Conservation (phyloP, 2,888 invertebrate genomes). For the Himalopsyche tibetana region DNA sequence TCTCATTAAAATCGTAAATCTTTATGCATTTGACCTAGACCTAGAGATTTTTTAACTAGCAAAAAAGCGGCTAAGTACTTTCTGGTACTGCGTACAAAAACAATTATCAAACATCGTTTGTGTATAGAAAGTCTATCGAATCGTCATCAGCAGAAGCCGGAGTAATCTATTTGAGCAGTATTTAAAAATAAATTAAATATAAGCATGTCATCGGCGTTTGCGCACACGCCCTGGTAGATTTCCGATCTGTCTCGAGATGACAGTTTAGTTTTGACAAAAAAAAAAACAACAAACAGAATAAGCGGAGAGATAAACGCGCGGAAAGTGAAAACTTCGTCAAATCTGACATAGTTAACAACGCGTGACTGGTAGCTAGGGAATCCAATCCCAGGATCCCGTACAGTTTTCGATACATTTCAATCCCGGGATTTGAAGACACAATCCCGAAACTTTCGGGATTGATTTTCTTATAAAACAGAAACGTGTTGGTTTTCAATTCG, state of each 20-base stretch:
- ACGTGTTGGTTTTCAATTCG: too few species aligned
- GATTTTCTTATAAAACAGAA: too few species aligned
- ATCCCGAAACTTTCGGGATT: too few species aligned
- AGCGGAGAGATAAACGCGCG: neutral
- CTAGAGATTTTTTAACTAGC: constrained; percentile 12
- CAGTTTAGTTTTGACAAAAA: constrained; percentile 24
- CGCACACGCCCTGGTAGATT: constrained; percentile 1
- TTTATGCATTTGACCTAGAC: constrained; percentile 27
- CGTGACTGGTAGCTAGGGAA: constrained; percentile 7
- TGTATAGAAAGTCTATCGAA: constrained; percentile 31
- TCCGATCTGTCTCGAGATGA: constrained; percentile 16
- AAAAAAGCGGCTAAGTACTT: neutral
- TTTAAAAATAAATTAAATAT: neutral
- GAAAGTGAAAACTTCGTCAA: constrained; percentile 24
- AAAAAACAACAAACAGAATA: neutral
- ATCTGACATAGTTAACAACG: neutral
- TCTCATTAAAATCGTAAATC: neutral
- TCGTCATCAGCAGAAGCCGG: neutral
- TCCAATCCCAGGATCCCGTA: too few species aligned
- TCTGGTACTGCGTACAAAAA: constrained; percentile 4
- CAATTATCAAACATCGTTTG: constrained; percentile 11
- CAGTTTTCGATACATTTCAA: too few species aligned
- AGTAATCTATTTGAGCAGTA: constrained; percentile 14
- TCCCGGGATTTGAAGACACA: too few species aligned
- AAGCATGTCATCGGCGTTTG: constrained; percentile 21